Percentiles rank a stretch among this genome's conserved stretches.
These are phyloP conservation scores for Masnerella sp. DNA, from an alignment of 2,888 invertebrate genomes.

Conservation along the genomic window DNA sequence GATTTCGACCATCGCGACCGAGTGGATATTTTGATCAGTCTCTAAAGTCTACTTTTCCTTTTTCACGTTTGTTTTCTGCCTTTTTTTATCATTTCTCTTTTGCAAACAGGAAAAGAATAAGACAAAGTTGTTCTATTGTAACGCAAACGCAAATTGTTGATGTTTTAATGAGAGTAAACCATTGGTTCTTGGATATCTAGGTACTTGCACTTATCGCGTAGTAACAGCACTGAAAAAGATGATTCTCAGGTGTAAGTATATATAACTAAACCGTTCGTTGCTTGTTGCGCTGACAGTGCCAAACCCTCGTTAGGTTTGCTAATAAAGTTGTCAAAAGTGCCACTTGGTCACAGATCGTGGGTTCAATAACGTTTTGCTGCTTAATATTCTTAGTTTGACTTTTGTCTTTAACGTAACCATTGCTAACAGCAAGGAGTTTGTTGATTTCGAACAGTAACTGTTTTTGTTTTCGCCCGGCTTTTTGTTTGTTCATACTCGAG, in stretches of 20 bases:
- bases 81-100: not conserved
- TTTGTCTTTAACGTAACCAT: no score
- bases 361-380: conserved; percentile 23
- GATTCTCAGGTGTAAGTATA: conserved; percentile 59
- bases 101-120: no score
- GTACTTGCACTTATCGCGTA: conserved; percentile 61
- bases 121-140: no score
- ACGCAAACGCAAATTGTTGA: no score
- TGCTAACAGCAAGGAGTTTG: no score
- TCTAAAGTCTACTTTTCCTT: not conserved
- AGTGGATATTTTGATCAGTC: not conserved
- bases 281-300: conserved; percentile 40
- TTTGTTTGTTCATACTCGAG: no score
- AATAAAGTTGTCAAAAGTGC: conserved; percentile 14
- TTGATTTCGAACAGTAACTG: no score
- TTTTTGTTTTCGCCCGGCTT: no score
- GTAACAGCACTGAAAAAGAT: conserved; percentile 60
- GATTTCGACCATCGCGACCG: not conserved
- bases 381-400: no score
- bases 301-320: conserved; percentile 44
- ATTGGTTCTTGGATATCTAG: conserved; percentile 54
- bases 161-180: conserved; percentile 35
- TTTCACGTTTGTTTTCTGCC: not conserved
- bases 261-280: conserved; percentile 41
- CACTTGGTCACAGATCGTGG: no score